These are phyloP conservation scores for Galerucella calmariensis DNA, from an alignment of 2,888 invertebrate species.

Conservation along the genomic window DNA sequence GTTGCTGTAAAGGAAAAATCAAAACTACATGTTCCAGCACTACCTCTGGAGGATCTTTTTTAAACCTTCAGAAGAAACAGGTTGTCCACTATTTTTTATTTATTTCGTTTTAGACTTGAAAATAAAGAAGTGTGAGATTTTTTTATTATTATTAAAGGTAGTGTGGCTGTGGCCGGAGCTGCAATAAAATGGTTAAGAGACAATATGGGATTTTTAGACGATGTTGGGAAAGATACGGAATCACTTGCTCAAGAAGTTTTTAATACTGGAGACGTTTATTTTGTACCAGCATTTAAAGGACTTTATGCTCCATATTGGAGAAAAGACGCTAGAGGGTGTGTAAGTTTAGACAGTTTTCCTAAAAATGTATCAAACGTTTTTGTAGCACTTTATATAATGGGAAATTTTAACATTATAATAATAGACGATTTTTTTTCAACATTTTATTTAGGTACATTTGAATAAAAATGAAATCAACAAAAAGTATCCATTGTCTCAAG, in stretches of 20 bases:
- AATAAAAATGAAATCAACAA: no score
- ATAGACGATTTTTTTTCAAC: no score
- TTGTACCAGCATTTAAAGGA: conserved; percentile 97
- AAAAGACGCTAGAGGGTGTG: conserved; percentile 91
- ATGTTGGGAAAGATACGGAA: conserved; percentile 77
- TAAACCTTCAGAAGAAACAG: no score
- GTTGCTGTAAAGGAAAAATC: no score
- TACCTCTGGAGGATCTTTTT: no score
- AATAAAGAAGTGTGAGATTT: not conserved
- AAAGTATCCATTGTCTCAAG: no score
- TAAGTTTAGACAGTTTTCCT: conserved; percentile 57
- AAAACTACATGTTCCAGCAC: no score
- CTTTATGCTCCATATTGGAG: conserved; percentile 98
- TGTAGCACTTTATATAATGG: not conserved
- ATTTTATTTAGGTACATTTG: no score
- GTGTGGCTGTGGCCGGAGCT: conserved; percentile 91
- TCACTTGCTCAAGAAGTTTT: conserved; percentile 72
- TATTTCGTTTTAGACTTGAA: not conserved
- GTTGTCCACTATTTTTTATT: not conserved
- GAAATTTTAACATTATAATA: no score
- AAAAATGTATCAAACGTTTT: not conserved
- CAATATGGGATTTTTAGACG: conserved; percentile 86
- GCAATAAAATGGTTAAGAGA: conserved; percentile 94
- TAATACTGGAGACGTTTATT: conserved; percentile 94
- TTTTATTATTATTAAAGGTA: conserved; percentile 66